Conservation (phyloP, 2,888 invertebrate species). For the Amblyteles armatorius region DNA sequence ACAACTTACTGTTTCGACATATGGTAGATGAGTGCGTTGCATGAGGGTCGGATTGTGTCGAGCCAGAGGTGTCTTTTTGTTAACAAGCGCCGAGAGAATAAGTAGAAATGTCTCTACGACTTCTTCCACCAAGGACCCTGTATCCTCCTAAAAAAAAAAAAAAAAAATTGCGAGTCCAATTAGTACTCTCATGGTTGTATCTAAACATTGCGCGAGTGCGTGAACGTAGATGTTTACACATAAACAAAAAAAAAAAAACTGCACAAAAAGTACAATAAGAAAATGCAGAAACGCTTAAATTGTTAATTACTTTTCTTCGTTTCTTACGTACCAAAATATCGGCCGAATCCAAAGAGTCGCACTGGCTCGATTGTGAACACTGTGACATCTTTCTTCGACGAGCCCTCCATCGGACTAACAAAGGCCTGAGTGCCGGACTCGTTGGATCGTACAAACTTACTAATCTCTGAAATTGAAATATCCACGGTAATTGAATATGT, state of each 20-base stretch:
- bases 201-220: too few relatives aligned
- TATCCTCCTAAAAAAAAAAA: constrained; percentile 76
- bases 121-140: constrained; percentile 82
- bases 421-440: constrained; percentile 85
- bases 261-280: background rate
- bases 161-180: too few relatives aligned
- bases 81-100: constrained; percentile 84
- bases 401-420: constrained; percentile 83
- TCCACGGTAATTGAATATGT: background rate
- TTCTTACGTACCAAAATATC: constrained; percentile 78
- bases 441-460: constrained; percentile 88
- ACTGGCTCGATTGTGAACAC: constrained; percentile 85
- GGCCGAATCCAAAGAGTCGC: constrained; percentile 85
- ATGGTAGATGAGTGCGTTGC: constrained; percentile 75
- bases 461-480: constrained; percentile 82
- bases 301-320: background rate
- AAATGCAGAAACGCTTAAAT: background rate
- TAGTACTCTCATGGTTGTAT: too few relatives aligned
- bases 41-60: constrained; percentile 77
- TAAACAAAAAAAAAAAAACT: background rate
- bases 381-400: constrained; percentile 82
- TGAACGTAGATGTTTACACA: too few relatives aligned
- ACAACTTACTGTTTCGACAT: constrained; percentile 75
- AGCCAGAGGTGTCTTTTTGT: constrained; percentile 78
- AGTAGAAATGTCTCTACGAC: constrained; percentile 86